These are phyloP conservation scores for Australoheros facetus DNA, from an alignment of 2,797 vertebrate genomes.

Conservation along the genomic window DNA sequence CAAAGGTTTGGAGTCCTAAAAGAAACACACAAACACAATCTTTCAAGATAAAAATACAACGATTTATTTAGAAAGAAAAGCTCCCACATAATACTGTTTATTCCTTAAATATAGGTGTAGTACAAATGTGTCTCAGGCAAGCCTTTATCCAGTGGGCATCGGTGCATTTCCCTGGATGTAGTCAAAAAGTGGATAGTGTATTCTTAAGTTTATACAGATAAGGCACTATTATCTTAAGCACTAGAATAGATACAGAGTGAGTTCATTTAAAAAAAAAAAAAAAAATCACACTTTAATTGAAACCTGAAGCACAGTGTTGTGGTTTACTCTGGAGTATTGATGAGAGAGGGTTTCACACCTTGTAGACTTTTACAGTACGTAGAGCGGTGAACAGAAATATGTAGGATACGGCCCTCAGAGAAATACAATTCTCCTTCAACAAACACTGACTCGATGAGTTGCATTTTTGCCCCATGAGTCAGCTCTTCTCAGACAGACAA, in stretches of 20 bases:
- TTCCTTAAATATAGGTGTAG: slow-evolving; percentile 72
- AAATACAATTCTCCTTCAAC: slow-evolving; percentile 6
- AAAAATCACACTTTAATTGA: slow-evolving; percentile 12
- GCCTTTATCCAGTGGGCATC: slow-evolving; percentile 39
- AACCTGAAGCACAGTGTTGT: slow-evolving; percentile 31
- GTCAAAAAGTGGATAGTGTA: slow-evolving; percentile 20
- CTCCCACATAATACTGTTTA: slow-evolving; percentile 76
- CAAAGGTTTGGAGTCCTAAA: background rate
- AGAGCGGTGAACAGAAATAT: slow-evolving; percentile 17
- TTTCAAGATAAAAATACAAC: slow-evolving; percentile 74
- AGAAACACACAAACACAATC: slow-evolving; percentile 11
- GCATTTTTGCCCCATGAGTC: slow-evolving; percentile 20
- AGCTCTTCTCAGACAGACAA: slow-evolving; percentile 22
- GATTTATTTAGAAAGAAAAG: slow-evolving; percentile 75
- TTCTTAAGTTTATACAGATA: slow-evolving; percentile 43
- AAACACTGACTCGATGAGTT: slow-evolving; percentile 27
- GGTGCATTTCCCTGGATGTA: slow-evolving; percentile 44
- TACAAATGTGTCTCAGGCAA: slow-evolving; percentile 52
- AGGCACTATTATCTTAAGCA: slow-evolving; percentile 57
- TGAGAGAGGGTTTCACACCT: background rate
- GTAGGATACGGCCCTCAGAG: background rate
- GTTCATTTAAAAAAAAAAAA: background rate
- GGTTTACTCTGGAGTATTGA: slow-evolving; percentile 9
- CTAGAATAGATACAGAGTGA: slow-evolving; percentile 52
- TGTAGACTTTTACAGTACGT: slow-evolving; percentile 11